Evolutionary conservation across 2,113 vertebrate species (phyloP).

Genomic region (Stercorarius parasiticus): DNA sequence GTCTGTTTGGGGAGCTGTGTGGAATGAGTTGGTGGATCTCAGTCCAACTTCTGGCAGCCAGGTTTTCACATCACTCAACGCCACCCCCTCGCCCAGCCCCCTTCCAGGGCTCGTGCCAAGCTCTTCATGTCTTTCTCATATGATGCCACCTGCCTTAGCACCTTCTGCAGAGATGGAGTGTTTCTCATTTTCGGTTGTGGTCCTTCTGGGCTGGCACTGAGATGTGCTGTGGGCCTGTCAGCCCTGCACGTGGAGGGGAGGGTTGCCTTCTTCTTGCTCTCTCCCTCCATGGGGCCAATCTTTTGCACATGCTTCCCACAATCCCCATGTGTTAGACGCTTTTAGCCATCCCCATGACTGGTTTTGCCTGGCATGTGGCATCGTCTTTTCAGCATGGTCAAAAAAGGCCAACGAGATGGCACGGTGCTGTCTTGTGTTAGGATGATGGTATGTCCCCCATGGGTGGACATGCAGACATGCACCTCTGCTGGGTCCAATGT

Average conservation of each 20-base stretch:
- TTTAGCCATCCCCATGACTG: background rate
- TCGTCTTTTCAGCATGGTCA: background rate
- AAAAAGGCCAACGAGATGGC: background rate
- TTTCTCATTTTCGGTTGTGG: background rate
- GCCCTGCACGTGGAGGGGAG: background rate
- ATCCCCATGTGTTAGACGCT: background rate
- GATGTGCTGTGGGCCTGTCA: background rate
- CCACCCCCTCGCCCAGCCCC: background rate
- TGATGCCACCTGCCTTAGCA: conserved; percentile 28
- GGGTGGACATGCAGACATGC: background rate
- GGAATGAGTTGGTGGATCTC: conserved; percentile 59
- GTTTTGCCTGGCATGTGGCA: background rate
- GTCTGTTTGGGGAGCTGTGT: conserved; percentile 56
- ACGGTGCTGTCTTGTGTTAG: background rate
- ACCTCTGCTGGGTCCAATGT: background rate
- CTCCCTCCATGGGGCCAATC: background rate
- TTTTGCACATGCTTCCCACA: background rate
- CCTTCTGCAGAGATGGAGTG: background rate
- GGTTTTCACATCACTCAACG: conserved; percentile 46
- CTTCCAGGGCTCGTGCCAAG: background rate
- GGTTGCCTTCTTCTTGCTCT: background rate
- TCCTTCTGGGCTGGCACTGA: background rate
- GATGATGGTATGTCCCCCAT: background rate
- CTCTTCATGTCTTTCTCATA: background rate
- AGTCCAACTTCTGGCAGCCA: conserved; percentile 50